Conservation (phyloP, 2,888 invertebrate genomes). For the Tiliacea aurago region DNA sequence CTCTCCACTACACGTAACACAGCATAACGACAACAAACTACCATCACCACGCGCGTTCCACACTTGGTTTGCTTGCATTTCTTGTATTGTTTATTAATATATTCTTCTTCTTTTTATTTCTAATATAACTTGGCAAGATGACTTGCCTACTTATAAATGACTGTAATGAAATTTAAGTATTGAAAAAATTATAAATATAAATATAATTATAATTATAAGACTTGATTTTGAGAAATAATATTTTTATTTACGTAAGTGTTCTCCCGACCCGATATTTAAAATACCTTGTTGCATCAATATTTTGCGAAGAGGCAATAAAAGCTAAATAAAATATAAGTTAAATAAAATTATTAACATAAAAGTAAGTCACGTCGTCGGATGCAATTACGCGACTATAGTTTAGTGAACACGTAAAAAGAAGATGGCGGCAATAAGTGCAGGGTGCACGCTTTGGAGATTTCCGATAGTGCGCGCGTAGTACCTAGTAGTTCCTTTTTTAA, state of each 20-base stretch:
- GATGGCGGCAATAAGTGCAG: slow-evolving; percentile 49
- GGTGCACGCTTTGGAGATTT: slow-evolving; percentile 50
- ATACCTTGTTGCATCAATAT: slow-evolving; percentile 26
- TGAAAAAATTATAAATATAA: too few relatives aligned
- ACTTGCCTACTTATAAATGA: neutral
- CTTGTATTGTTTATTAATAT: slow-evolving; percentile 39
- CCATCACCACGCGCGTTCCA: slow-evolving; percentile 61
- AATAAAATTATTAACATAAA: slow-evolving; percentile 22
- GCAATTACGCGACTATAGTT: slow-evolving; percentile 58
- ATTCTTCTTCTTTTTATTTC: too few relatives aligned
- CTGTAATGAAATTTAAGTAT: too few relatives aligned
- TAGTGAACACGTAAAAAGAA: slow-evolving; percentile 52
- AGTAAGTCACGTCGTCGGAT: slow-evolving; percentile 53
- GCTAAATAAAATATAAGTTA: slow-evolving; percentile 8
- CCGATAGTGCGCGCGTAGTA: slow-evolving; percentile 51
- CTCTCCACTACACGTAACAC: slow-evolving; percentile 79
- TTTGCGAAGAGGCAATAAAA: slow-evolving; percentile 6
- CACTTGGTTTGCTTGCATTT: slow-evolving; percentile 55
- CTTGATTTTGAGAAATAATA: too few relatives aligned
- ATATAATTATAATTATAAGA: too few relatives aligned
- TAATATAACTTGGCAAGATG: slow-evolving; percentile 6
- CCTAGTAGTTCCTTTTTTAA: slow-evolving; percentile 50
- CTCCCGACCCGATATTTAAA: slow-evolving; percentile 10
- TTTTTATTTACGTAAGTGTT: neutral
- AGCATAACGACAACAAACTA: slow-evolving; percentile 74